A percentile compares a stretch with the other conserved stretches of the same genome.
Conservation (phyloP, 2,797 vertebrate genomes). For the Diceros bicornis region DNA sequence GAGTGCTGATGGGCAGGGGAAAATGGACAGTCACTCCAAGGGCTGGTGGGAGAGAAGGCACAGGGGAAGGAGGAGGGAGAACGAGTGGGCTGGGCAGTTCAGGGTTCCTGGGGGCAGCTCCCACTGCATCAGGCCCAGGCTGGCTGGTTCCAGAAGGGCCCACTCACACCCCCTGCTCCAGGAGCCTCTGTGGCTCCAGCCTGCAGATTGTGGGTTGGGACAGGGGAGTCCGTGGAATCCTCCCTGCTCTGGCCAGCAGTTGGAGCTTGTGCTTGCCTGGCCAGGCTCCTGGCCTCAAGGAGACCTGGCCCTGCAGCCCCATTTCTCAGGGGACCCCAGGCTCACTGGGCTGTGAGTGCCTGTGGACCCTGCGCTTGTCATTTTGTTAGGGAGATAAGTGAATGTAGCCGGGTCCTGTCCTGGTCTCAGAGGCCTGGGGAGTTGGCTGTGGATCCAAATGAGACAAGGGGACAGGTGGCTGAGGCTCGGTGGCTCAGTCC, state of each 20-base stretch:
- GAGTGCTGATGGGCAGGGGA: neutral
- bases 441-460: neutral
- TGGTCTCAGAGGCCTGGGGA: neutral
- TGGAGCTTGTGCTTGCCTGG: neutral
- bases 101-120: neutral
- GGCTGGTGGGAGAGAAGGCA: neutral
- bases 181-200: neutral
- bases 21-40: neutral
- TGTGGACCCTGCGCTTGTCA: neutral
- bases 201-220: neutral
- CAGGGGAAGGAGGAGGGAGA: neutral
- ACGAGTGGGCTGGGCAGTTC: neutral
- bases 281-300: neutral
- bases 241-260: neutral
- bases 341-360: neutral
- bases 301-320: neutral
- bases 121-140: neutral
- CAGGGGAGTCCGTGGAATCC: neutral
- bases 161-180: neutral
- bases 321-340: neutral
- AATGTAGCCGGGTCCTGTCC: neutral
- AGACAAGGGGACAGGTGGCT: neutral
- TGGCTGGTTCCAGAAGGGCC: neutral
- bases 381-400: neutral
- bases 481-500: neutral